phyloP scores from a whole-genome alignment of 2,797 vertebrate species.

The Megaceryle alcyon region DNA sequence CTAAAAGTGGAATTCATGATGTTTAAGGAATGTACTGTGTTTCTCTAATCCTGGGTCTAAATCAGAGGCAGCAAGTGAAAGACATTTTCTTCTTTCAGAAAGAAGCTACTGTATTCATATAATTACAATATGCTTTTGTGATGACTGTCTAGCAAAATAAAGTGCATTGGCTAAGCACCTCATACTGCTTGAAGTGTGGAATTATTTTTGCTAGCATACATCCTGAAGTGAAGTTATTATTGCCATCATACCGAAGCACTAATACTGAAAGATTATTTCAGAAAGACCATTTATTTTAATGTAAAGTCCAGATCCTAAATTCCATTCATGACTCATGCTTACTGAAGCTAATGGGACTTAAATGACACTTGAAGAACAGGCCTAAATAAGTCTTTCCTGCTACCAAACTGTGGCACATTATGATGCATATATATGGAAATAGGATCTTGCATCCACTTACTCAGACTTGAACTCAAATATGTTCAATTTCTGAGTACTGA shows the following conservation, averaged over 20 bases:
- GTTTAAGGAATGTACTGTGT: background rate
- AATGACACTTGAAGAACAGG: background rate
- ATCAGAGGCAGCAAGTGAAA: conserved; percentile 15
- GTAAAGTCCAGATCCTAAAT: conserved; percentile 6
- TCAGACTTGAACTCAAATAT: background rate
- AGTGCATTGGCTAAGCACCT: conserved; percentile 21
- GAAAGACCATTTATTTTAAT: conserved; percentile 10
- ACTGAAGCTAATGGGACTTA: background rate
- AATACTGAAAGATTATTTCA: background rate
- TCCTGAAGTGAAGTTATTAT: background rate
- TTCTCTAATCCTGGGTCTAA: conserved; percentile 40
- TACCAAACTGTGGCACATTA: background rate
- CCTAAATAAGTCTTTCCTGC: background rate
- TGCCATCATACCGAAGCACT: background rate
- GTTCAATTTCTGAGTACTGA: background rate
- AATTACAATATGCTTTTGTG: conserved; percentile 15
- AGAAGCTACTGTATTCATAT: conserved; percentile 9
- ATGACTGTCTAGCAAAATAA: background rate
- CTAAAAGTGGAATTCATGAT: conserved; percentile 16
- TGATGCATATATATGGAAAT: background rate
- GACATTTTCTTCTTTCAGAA: conserved; percentile 16
- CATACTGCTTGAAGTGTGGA: background rate
- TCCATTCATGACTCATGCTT: background rate
- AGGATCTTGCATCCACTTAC: background rate
- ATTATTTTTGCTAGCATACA: background rate